These are phyloP conservation scores for Amblyopsis rosae DNA, from an alignment of 2,113 vertebrate species.

Conservation along the genomic window DNA sequence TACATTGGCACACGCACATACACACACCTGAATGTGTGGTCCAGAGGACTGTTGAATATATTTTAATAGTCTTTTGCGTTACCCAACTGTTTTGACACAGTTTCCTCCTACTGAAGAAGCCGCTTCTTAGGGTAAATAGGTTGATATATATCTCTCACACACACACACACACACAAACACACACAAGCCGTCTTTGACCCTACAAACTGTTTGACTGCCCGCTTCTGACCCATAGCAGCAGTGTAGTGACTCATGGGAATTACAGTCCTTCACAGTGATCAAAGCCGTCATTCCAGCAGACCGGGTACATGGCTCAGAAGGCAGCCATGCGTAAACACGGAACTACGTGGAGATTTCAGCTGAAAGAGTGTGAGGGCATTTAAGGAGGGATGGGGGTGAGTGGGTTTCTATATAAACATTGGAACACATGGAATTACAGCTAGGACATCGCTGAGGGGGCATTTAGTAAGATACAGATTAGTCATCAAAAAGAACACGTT, in stretches of 20 bases:
- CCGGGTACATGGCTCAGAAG: constrained; percentile 42
- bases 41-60: constrained; percentile 17
- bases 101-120: constrained; percentile 2
- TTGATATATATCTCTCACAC: constrained; percentile 26
- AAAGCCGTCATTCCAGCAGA: constrained; percentile 42
- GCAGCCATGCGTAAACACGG: constrained; percentile 52
- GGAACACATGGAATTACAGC: constrained; percentile 47
- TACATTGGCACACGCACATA: constrained; percentile 43
- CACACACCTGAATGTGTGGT: constrained; percentile 44
- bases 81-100: constrained; percentile 27
- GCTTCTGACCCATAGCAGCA: constrained; percentile 34
- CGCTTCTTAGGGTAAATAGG: constrained; percentile 8
- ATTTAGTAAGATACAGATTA: constrained; percentile 62
- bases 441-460: constrained; percentile 40
- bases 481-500: constrained; percentile 61
- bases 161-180: constrained; percentile 2
- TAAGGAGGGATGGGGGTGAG: background rate
- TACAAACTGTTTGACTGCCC: constrained; percentile 47
- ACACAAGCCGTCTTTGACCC: constrained; percentile 47
- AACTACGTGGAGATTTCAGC: constrained; percentile 10
- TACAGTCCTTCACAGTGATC: constrained; percentile 43
- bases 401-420: constrained; percentile 50
- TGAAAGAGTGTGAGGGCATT: constrained; percentile 11
- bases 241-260: constrained; percentile 47
- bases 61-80: constrained; percentile 38